These are phyloP conservation scores for Carcharodon carcharias DNA, from an alignment of 2,797 vertebrate genomes.

Conservation along the genomic window DNA sequence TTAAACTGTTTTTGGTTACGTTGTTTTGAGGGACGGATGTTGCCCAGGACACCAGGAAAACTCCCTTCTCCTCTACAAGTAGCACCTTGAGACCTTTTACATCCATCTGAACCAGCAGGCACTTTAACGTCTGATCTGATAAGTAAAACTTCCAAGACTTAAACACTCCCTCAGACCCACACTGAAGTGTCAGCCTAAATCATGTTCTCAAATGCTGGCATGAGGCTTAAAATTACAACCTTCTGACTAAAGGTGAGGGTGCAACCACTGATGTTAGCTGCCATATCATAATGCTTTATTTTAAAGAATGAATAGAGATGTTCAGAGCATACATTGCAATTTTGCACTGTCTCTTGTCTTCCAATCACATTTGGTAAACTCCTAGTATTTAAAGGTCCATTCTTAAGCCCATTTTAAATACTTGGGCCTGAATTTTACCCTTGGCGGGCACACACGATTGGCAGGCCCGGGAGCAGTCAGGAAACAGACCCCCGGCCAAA, in stretches of 20 bases:
- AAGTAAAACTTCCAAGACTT: neutral
- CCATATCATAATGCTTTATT: neutral
- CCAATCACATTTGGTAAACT: neutral
- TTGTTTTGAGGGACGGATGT: neutral
- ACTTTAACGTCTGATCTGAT: neutral
- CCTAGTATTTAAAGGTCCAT: neutral
- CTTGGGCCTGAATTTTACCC: too few species aligned
- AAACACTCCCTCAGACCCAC: neutral
- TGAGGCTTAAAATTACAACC: too few species aligned
- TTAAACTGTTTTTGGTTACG: neutral
- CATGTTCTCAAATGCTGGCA: too few species aligned
- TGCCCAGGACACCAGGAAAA: neutral
- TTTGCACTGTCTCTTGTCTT: neutral
- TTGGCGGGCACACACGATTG: too few species aligned
- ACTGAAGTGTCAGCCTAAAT: neutral
- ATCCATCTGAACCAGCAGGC: neutral
- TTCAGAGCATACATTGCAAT: neutral
- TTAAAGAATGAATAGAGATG: neutral
- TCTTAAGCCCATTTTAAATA: neutral
- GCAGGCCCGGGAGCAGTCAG: too few species aligned
- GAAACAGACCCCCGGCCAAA: too few species aligned
- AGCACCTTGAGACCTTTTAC: neutral
- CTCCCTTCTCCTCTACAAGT: neutral
- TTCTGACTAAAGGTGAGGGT: too few species aligned
- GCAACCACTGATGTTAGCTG: too few species aligned